Base-by-base conservation (phyloP, 2,797 vertebrate species). In the Clarias platycephalus region DNA sequence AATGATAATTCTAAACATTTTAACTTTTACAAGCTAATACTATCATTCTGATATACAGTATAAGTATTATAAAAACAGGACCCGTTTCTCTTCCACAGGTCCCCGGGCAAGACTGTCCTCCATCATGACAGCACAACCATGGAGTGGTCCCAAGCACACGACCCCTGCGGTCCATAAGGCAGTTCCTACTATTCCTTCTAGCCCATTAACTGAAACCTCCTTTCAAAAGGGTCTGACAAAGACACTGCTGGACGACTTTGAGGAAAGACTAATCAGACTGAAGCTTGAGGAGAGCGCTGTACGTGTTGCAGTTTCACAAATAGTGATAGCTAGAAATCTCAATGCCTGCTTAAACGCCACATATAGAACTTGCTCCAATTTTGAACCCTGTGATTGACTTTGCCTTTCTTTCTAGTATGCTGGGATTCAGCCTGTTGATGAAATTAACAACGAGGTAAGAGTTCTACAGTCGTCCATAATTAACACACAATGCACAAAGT, bases 391-490 rank as follows among this genome's bases (percentile, higher is more conserved):
- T 49, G n/a, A 37, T 24, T 64, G 5, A 66, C 64, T 83, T 28
- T 57, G 64, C 76, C 84, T 76, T 83, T 3, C n/a, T 74, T 28
- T 84, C 12, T 62, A 99, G 98, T 99, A 99, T 0, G 97, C 97
- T 5, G 96, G 97, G 81, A 97, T 99, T 37, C 94, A 94, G 83
- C 94, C 93, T 0, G 3, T 89, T 0, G 98, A 99, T 57, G 85
- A 90, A 5, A 88, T 99, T 84, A 97, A 98, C 92, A 96, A 94
- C 0, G 96, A 98, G 97, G 98, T 98, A 91, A 91, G 86, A 49
- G 13, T n/a, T 74, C 4, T 82, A 40, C 37, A 40, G 37, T 40
- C 18, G 44, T 80, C 6, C 26, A 44, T 53, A 28, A 67, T 8
- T 66, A 28, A 60, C 31, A 40, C 10, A 4, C 26, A n/a, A 34